Evolutionary conservation across 2,113 vertebrate genomes (phyloP).

Genomic region (Glaucidium brasilianum): DNA sequence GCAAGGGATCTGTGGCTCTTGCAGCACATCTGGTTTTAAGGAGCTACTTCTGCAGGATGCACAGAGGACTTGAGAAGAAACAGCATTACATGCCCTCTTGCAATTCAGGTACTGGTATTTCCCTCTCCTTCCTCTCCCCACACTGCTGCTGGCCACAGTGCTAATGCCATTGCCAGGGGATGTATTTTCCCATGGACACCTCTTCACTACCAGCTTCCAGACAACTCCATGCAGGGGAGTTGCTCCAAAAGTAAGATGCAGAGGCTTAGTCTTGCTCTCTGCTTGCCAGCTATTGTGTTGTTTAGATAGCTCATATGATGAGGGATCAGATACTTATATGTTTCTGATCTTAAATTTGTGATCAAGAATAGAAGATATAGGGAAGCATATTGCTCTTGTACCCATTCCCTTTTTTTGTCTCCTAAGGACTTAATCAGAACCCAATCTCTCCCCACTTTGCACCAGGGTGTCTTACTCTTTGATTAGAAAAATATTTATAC

Average conservation of each 20-base stretch:
- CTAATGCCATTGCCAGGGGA: background rate
- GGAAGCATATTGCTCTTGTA: background rate
- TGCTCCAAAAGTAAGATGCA: background rate
- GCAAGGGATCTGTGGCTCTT: background rate
- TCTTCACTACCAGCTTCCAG: background rate
- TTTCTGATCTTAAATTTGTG: background rate
- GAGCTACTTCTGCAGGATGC: background rate
- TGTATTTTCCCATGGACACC: background rate
- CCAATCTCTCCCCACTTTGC: background rate
- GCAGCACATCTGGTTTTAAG: background rate
- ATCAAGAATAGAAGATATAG: background rate
- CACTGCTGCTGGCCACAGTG: rapidly evolving
- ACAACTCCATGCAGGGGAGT: background rate
- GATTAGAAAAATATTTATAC: background rate
- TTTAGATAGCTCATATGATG: background rate
- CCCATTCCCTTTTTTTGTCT: background rate
- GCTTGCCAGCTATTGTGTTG: background rate
- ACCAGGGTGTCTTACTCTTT: background rate
- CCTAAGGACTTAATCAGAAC: background rate
- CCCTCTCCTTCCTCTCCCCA: background rate
- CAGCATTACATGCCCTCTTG: background rate
- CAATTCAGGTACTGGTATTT: background rate
- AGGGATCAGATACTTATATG: background rate
- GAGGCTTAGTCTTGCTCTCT: background rate
- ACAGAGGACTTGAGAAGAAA: background rate